phyloP scores from a whole-genome alignment of 2,113 vertebrate species.

The Neolamprologus caudopunctatus region DNA sequence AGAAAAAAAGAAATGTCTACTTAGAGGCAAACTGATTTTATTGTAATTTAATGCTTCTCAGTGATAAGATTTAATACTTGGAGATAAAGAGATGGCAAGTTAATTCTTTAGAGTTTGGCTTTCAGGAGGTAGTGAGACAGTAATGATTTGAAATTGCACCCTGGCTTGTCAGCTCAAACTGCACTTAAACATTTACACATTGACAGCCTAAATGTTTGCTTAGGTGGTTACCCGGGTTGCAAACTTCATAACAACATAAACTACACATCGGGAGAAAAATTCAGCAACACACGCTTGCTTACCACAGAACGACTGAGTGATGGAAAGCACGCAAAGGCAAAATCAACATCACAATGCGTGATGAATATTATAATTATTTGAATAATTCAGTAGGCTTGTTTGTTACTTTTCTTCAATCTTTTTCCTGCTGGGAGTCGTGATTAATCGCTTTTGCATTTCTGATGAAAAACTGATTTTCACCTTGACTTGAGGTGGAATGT shows the following conservation, averaged over 20 bases:
- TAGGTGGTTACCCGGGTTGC: background rate
- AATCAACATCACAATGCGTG: background rate
- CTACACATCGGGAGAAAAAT: background rate
- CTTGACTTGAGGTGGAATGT: background rate
- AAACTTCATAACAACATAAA: background rate
- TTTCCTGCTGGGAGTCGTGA: background rate
- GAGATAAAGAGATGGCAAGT: background rate
- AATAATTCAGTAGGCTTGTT: background rate
- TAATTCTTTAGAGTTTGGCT: background rate
- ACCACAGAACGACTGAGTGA: background rate
- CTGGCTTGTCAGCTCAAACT: background rate
- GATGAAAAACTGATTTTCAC: background rate
- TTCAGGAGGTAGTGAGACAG: background rate
- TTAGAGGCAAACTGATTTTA: background rate
- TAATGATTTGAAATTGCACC: background rate
- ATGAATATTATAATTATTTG: background rate
- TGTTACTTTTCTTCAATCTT: background rate
- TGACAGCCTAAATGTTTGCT: background rate
- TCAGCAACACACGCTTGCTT: background rate
- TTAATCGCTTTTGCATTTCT: background rate
- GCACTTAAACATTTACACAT: background rate
- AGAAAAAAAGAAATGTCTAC: background rate
- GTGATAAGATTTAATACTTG: background rate
- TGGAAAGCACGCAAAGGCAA: background rate
- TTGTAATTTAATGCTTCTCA: background rate